Evolutionary conservation across 92 coral and sea anemone species (phyloP).

Genomic region (Scolanthus callimorphus): DNA sequence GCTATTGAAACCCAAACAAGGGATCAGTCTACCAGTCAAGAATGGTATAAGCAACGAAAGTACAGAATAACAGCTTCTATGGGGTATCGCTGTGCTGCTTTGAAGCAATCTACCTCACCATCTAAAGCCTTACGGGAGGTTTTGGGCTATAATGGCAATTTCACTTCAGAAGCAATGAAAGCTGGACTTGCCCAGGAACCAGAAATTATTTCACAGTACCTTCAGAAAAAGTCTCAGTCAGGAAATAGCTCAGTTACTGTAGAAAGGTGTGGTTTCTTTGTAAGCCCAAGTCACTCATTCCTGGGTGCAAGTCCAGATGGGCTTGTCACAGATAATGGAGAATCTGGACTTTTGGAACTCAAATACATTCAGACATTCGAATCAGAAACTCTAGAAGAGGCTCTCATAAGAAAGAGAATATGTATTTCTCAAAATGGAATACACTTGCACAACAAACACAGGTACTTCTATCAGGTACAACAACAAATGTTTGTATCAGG

Average conservation of each 20-base stretch:
- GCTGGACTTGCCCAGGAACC: constrained; percentile 35
- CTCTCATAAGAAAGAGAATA: constrained; percentile 34
- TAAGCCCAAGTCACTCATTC: constrained; percentile 39
- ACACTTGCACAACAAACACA: neutral
- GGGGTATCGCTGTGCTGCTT: too few relatives aligned
- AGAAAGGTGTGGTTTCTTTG: constrained; percentile 45
- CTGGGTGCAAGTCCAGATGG: constrained; percentile 68
- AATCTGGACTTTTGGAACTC: constrained; percentile 38
- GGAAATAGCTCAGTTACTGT: constrained; percentile 19
- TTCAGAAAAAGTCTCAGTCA: constrained; percentile 10
- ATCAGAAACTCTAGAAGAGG: constrained; percentile 33
- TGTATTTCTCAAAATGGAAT: constrained; percentile 8
- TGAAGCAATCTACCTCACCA: constrained; percentile 45
- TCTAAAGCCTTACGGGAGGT: constrained; percentile 39
- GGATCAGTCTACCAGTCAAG: constrained; percentile 20
- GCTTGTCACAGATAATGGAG: constrained; percentile 22
- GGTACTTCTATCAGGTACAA: constrained; percentile 48
- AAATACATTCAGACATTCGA: constrained; percentile 41
- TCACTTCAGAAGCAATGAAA: constrained; percentile 39
- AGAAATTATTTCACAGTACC: constrained; percentile 24
- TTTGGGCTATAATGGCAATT: constrained; percentile 19
- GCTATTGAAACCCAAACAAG: constrained; percentile 18
- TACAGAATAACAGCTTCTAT: constrained; percentile 31
- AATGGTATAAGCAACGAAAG: constrained; percentile 19
- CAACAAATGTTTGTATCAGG: constrained; percentile 52